phyloP scores from a whole-genome alignment of 2,888 invertebrate species.

The Morpho deidamia region DNA sequence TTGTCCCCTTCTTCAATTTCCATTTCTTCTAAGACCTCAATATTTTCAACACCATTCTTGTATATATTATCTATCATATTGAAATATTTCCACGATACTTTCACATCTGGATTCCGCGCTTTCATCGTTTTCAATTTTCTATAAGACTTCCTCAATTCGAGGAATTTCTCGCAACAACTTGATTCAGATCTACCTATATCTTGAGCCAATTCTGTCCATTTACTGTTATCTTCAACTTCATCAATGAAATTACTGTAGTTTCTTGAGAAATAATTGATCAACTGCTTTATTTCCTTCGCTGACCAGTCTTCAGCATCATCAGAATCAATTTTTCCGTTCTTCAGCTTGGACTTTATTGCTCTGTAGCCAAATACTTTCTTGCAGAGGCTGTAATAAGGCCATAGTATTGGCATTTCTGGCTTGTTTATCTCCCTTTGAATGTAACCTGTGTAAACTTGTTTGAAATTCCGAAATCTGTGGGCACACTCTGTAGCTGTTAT shows the following conservation, averaged over 20 bases:
- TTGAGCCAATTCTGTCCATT: slow-evolving; percentile 42
- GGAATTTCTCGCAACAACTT: slow-evolving; percentile 52
- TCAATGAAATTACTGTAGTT: slow-evolving; percentile 43
- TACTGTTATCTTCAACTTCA: slow-evolving; percentile 35
- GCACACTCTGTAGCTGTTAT: slow-evolving; percentile 55
- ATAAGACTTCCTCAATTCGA: slow-evolving; percentile 60
- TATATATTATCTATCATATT: slow-evolving; percentile 56
- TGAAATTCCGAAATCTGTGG: slow-evolving; percentile 56
- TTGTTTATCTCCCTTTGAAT: slow-evolving; percentile 60
- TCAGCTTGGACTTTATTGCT: slow-evolving; percentile 53
- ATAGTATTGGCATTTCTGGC: slow-evolving; percentile 59
- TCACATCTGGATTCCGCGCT: slow-evolving; percentile 49
- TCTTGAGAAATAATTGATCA: slow-evolving; percentile 48
- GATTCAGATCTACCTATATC: slow-evolving; percentile 41
- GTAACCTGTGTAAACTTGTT: slow-evolving; percentile 56
- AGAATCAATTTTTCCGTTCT: slow-evolving; percentile 41
- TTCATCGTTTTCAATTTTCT: slow-evolving; percentile 61
- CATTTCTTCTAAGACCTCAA: slow-evolving; percentile 32
- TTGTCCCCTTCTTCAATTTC: slow-evolving; percentile 23
- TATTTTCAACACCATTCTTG: slow-evolving; percentile 23
- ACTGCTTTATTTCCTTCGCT: slow-evolving; percentile 49
- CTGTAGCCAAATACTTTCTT: slow-evolving; percentile 69
- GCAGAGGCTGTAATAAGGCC: slow-evolving; percentile 63
- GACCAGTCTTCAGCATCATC: slow-evolving; percentile 56
- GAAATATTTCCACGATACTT: slow-evolving; percentile 64